These are phyloP conservation scores for Tetragnatha montana DNA, from an alignment of 2,888 invertebrate species.

Conservation along the genomic window DNA sequence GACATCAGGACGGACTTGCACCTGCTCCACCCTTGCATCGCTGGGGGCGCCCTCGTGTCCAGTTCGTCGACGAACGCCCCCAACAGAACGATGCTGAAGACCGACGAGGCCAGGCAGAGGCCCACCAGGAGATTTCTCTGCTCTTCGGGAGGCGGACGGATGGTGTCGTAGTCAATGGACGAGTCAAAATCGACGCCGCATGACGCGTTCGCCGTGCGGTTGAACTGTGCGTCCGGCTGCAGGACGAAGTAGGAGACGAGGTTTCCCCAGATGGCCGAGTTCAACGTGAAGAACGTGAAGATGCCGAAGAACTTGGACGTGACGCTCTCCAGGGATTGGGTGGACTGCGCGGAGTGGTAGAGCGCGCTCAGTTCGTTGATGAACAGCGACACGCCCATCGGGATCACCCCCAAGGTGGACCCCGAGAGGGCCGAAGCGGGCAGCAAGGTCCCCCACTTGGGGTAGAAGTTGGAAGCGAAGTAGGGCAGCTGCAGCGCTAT, in stretches of 20 bases:
- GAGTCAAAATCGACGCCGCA: slow-evolving; percentile 30
- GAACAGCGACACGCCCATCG: neutral
- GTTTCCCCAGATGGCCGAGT: slow-evolving; percentile 97
- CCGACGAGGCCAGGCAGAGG: slow-evolving; percentile 91
- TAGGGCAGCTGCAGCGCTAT: slow-evolving; percentile 51
- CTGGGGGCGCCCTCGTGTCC: too few species aligned
- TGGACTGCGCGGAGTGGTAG: neutral
- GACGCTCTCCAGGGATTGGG: slow-evolving; percentile 82
- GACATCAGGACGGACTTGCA: slow-evolving; percentile 76
- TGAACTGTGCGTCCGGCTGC: slow-evolving; percentile 33
- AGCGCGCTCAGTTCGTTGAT: neutral
- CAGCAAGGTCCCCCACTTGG: slow-evolving; percentile 33
- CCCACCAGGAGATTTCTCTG: slow-evolving; percentile 92
- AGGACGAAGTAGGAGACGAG: slow-evolving; percentile 86
- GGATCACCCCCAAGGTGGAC: slow-evolving; percentile 39
- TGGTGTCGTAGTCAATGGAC: slow-evolving; percentile 77
- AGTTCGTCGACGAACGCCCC: slow-evolving; percentile 92
- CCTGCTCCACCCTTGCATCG: too few species aligned
- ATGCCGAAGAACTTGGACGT: slow-evolving; percentile 93
- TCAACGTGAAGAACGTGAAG: slow-evolving; percentile 98
- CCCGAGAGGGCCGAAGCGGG: slow-evolving; percentile 58
- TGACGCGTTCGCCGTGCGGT: neutral
- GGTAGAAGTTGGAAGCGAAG: slow-evolving; percentile 63
- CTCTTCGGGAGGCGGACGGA: slow-evolving; percentile 87
- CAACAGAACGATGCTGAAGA: slow-evolving; percentile 89